Percentiles rank a stretch among this genome's conserved stretches.
phyloP scores from a whole-genome alignment of 2,797 vertebrate species.

The Eremophila alpestris region DNA sequence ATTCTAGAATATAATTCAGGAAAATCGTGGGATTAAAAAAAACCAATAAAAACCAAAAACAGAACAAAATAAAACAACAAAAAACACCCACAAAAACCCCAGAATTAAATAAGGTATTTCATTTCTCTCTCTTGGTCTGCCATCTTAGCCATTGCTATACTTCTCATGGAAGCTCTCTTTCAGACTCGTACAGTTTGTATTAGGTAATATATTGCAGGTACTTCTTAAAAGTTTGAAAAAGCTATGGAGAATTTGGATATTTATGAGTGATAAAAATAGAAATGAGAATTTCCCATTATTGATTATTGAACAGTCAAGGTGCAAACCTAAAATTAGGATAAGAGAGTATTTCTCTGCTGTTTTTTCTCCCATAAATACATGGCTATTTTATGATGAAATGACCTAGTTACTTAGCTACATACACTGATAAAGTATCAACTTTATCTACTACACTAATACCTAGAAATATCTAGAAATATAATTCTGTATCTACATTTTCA shows the following conservation, averaged over 20 bases:
- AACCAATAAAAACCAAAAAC: background rate
- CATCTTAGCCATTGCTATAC: background rate
- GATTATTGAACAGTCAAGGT: background rate
- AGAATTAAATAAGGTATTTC: background rate
- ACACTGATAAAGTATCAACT: background rate
- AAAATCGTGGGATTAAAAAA: background rate
- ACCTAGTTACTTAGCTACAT: background rate
- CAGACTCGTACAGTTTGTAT: background rate
- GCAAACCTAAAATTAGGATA: background rate
- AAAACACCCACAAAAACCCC: too few species aligned
- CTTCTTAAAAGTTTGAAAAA: background rate
- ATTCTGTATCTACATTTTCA: background rate
- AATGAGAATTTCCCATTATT: background rate
- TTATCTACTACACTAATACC: background rate
- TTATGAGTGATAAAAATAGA: background rate
- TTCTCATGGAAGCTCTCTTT: background rate
- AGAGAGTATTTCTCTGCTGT: background rate
- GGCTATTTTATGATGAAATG: background rate
- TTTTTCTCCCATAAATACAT: background rate
- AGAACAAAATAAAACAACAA: too few species aligned
- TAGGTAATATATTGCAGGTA: background rate
- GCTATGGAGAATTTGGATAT: background rate
- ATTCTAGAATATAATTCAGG: background rate
- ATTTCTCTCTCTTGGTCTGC: background rate
- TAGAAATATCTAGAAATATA: background rate